Percentiles rank a stretch among this genome's conserved stretches.
These are phyloP conservation scores for Heteromyza rotundicornis DNA, from an alignment of 2,888 invertebrate species.

Conservation along the genomic window DNA sequence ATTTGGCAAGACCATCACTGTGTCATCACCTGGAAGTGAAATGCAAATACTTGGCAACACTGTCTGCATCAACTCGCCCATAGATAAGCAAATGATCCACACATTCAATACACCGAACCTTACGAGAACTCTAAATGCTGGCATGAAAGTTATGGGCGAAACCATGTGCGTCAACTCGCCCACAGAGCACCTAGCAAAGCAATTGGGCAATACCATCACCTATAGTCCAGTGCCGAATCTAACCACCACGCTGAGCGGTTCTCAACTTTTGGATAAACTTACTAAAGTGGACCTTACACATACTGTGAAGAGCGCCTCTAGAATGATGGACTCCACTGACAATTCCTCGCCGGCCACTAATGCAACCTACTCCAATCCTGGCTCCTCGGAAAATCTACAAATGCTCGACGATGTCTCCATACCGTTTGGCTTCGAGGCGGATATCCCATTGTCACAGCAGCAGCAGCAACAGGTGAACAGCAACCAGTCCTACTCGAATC, in stretches of 20 bases:
- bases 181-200: background rate
- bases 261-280: slow-evolving; percentile 1
- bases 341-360: slow-evolving; percentile 33
- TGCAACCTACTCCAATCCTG: slow-evolving; percentile 39
- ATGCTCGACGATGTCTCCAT: slow-evolving; percentile 52
- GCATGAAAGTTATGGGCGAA: slow-evolving; percentile 21
- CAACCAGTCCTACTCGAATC: slow-evolving; percentile 23
- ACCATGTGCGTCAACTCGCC: slow-evolving; percentile 25
- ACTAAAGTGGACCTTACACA: background rate
- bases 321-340: slow-evolving; percentile 12
- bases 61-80: background rate
- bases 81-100: background rate
- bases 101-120: background rate
- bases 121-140: background rate
- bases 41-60: slow-evolving; percentile 21
- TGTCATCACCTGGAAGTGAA: background rate
- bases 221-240: background rate
- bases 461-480: slow-evolving; percentile 17
- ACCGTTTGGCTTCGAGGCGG: slow-evolving; percentile 45
- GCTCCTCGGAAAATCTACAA: slow-evolving; percentile 46
- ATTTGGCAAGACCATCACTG: background rate
- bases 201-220: background rate
- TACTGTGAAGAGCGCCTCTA: background rate
- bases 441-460: slow-evolving; percentile 14
- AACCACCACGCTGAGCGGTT: background rate